Evolutionary conservation across 2,888 invertebrate species (phyloP).

Genomic region (Hetaerina titia): DNA sequence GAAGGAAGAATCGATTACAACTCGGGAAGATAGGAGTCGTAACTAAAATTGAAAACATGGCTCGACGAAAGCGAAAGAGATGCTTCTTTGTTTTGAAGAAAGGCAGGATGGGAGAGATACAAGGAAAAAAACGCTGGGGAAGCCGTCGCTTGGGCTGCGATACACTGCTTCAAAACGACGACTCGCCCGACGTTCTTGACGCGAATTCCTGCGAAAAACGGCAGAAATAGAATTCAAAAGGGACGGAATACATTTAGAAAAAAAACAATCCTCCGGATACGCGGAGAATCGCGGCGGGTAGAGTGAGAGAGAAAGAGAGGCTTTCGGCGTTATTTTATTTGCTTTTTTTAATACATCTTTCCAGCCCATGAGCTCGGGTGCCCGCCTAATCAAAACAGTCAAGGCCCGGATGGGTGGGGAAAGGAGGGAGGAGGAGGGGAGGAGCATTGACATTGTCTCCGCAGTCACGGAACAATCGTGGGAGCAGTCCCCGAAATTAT

Average conservation of each 20-base stretch:
- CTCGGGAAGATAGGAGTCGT: no score
- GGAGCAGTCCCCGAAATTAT: not conserved
- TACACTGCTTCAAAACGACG: no score
- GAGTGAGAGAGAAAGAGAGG: no score
- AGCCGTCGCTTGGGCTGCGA: no score
- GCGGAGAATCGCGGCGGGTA: not conserved
- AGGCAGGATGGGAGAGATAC: no score
- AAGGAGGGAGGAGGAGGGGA: not conserved
- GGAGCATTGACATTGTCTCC: not conserved
- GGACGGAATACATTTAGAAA: not conserved
- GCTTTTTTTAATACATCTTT: not conserved
- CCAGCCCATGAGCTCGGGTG: not conserved
- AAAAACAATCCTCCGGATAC: not conserved
- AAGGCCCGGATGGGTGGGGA: not conserved
- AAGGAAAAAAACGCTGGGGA: no score
- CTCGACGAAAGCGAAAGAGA: no score
- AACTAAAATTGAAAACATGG: no score
- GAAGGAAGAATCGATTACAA: no score
- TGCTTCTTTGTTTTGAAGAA: no score
- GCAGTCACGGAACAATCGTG: not conserved
- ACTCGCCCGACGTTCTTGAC: no score
- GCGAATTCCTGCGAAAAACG: no score
- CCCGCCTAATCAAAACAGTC: not conserved
- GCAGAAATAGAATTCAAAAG: not conserved
- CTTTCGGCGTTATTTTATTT: not conserved